Conservation (phyloP, 2,888 invertebrate species). For the Sarcophaga rosellei region DNA sequence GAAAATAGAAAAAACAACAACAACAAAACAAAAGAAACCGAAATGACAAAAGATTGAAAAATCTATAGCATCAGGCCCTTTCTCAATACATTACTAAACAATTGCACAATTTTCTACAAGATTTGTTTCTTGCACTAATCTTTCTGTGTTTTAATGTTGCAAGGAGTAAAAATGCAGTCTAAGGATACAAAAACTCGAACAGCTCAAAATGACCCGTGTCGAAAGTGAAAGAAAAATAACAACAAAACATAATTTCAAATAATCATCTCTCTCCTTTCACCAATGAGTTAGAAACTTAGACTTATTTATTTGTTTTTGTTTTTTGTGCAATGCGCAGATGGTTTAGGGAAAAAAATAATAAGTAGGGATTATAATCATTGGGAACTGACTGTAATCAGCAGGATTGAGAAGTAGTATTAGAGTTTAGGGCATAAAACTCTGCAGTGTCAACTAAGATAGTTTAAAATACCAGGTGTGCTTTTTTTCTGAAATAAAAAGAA, state of each 20-base stretch:
- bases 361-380: conserved; percentile 26
- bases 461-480: conserved; percentile 4
- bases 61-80: conserved; percentile 66
- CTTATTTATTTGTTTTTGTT: not conserved
- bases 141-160: conserved; percentile 2
- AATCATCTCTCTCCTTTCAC: not conserved
- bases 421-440: conserved; percentile 12
- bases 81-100: conserved; percentile 77
- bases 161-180: conserved; percentile 35
- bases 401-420: not conserved
- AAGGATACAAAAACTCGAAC: conserved; percentile 21
- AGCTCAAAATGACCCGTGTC: conserved; percentile 57
- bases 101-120: conserved; percentile 75
- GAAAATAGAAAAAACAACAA: not conserved
- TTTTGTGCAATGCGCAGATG: conserved; percentile 41
- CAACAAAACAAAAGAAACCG: not conserved
- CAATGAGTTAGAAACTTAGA: no score
- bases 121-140: conserved; percentile 29
- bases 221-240: conserved; percentile 30
- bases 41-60: conserved; percentile 47
- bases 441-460: not conserved
- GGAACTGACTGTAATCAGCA: not conserved
- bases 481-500: no score
- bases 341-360: conserved; percentile 37
- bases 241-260: not conserved